phyloP scores from a whole-genome alignment of 2,888 invertebrate genomes.

The Trissonchulus sp. region DNA sequence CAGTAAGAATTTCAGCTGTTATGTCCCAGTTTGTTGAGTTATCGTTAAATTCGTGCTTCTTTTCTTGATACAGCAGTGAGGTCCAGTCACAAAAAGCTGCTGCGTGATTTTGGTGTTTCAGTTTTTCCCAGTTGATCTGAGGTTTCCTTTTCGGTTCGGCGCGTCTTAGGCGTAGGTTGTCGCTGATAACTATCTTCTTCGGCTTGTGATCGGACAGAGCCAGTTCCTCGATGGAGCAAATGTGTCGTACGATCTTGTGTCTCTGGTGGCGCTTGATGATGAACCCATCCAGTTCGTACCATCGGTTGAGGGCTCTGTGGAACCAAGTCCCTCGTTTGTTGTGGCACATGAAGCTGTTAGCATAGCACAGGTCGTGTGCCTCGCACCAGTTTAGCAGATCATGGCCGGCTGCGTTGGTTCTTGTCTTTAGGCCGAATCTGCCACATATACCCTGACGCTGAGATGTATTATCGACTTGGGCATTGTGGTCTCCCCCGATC shows the following conservation, averaged over 20 bases:
- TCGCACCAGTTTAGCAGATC: conserved; percentile 2
- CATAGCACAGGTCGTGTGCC: not conserved
- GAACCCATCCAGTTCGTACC: conserved; percentile 20
- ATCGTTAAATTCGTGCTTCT: not conserved
- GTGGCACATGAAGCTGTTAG: not conserved
- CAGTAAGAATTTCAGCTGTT: conserved; percentile 6
- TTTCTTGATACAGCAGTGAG: not conserved
- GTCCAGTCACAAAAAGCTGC: not conserved
- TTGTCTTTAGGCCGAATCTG: not conserved
- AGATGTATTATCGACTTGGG: not conserved
- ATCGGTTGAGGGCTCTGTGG: not conserved
- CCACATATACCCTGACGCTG: not conserved
- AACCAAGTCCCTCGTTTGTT: not conserved
- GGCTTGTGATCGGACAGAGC: conserved; percentile 19
- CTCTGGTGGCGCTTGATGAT: not conserved
- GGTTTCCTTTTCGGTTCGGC: not conserved
- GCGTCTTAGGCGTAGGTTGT: not conserved
- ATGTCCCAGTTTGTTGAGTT: not conserved
- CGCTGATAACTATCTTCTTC: conserved; percentile 2
- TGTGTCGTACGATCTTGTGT: not conserved
- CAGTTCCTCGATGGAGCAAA: not conserved
- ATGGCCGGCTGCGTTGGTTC: not conserved
- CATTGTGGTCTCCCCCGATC: not conserved
- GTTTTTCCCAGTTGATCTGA: not conserved
- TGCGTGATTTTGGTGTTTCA: not conserved